These are phyloP conservation scores for Pseudomyrmex flavicornis DNA, from an alignment of 1,140 invertebrate genomes.

Conservation along the genomic window DNA sequence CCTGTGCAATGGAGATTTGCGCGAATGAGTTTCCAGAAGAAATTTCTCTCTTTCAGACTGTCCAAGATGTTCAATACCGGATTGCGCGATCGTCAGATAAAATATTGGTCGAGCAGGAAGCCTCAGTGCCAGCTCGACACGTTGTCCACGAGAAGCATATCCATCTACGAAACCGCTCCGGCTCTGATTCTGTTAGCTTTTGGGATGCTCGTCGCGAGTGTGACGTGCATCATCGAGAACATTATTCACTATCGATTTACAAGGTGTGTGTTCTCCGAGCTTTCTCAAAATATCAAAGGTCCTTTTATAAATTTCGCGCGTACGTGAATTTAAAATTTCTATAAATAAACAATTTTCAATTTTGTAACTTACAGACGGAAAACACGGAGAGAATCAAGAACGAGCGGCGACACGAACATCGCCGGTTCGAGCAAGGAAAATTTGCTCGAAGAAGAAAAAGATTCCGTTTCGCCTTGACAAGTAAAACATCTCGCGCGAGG, in stretches of 20 bases:
- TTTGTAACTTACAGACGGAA: background rate
- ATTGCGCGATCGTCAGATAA: slow-evolving; percentile 70
- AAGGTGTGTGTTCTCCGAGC: slow-evolving; percentile 9
- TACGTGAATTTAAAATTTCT: too few species aligned
- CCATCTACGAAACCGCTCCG: slow-evolving; percentile 72
- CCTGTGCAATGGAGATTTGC: background rate
- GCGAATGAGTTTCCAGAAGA: background rate
- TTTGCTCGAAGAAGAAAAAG: slow-evolving; percentile 17
- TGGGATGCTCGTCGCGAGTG: slow-evolving; percentile 51
- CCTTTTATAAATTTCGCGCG: too few species aligned
- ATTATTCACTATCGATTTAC: slow-evolving; percentile 49
- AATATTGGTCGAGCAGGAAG: slow-evolving; percentile 73
- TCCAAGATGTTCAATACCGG: slow-evolving; percentile 72
- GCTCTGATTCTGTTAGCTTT: slow-evolving; percentile 69
- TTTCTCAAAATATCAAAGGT: background rate
- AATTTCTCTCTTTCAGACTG: slow-evolving; percentile 50
- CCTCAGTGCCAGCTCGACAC: slow-evolving; percentile 70
- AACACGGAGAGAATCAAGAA: background rate
- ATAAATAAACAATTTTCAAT: background rate
- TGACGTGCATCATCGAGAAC: slow-evolving; percentile 69
- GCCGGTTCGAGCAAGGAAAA: slow-evolving; percentile 29
- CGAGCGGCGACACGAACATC: background rate
- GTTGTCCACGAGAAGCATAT: slow-evolving; percentile 70
- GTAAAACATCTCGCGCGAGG: slow-evolving; percentile 1
- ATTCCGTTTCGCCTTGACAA: slow-evolving; percentile 6